phyloP scores from a whole-genome alignment of 1,140 invertebrate genomes.

The Drosophila pectinifera region DNA sequence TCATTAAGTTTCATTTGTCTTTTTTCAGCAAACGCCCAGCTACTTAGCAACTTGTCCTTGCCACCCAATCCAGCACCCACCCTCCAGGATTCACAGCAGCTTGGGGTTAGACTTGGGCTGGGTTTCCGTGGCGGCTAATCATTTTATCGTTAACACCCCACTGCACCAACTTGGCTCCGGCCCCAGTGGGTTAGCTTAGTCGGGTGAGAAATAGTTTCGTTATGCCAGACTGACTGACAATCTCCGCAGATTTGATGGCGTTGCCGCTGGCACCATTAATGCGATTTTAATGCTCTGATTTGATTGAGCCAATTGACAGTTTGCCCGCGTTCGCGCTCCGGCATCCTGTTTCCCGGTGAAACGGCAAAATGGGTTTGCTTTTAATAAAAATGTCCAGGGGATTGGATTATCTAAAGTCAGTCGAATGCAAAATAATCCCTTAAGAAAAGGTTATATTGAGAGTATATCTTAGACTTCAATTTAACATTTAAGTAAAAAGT shows the following conservation, averaged over 20 bases:
- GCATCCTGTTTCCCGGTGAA: constrained; percentile 36
- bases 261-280: constrained; percentile 57
- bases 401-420: not conserved
- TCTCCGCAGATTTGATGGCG: constrained; percentile 38
- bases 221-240: constrained; percentile 51
- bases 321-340: constrained; percentile 31
- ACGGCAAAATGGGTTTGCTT: not conserved
- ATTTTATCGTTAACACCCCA: constrained; percentile 67
- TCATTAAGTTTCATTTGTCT: constrained; percentile 72
- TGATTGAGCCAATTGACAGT: constrained; percentile 74
- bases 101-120: not conserved
- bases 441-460: not conserved
- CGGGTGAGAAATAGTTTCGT: constrained; percentile 68
- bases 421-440: not conserved
- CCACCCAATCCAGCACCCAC: not conserved
- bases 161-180: constrained; percentile 26
- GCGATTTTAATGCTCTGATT: constrained; percentile 74
- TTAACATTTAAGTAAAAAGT: too few relatives aligned
- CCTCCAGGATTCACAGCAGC: not conserved
- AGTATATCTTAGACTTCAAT: not conserved
- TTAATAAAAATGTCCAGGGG: not conserved
- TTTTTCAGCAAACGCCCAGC: constrained; percentile 35
- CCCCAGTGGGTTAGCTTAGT: constrained; percentile 29
- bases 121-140: constrained; percentile 61
- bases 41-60: constrained; percentile 41